A percentile compares a stretch with the other conserved stretches of the same genome.
These are phyloP conservation scores for Sarcoramphus papa DNA, from an alignment of 2,797 vertebrate species.

Conservation along the genomic window DNA sequence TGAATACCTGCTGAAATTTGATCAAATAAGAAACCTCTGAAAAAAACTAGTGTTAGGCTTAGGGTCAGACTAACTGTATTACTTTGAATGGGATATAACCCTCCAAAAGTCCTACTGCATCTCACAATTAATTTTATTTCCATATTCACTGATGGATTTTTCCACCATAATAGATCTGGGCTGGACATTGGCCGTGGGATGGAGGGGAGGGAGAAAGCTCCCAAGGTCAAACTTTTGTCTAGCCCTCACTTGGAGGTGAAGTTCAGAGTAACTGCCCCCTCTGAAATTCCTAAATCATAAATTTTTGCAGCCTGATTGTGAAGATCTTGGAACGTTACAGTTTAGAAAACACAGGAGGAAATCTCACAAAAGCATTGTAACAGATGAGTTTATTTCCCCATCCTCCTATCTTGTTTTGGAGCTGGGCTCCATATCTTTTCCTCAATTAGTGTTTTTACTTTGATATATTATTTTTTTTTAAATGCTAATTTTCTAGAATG, in stretches of 20 bases:
- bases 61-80: background rate
- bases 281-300: background rate
- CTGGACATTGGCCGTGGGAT: too few species aligned
- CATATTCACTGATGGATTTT: background rate
- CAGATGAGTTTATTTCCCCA: background rate
- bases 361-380: conserved; percentile 7
- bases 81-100: background rate
- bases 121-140: background rate
- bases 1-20: background rate
- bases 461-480: conserved; percentile 30
- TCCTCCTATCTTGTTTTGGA: background rate
- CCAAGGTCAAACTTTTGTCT: background rate
- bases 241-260: background rate
- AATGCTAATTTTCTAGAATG: conserved; percentile 57
- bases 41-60: background rate
- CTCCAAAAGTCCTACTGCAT: background rate
- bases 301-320: background rate
- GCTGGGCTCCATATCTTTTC: conserved; percentile 22
- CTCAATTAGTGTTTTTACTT: conserved; percentile 53
- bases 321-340: background rate
- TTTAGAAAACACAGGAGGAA: conserved; percentile 9
- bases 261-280: accelerated
- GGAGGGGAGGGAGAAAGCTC: background rate
- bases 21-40: background rate
- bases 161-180: background rate